A percentile compares a stretch with the other conserved stretches of the same genome.
Evolutionary conservation across 1,140 invertebrate genomes (phyloP).

Genomic region (Lasioglossum albipes): DNA sequence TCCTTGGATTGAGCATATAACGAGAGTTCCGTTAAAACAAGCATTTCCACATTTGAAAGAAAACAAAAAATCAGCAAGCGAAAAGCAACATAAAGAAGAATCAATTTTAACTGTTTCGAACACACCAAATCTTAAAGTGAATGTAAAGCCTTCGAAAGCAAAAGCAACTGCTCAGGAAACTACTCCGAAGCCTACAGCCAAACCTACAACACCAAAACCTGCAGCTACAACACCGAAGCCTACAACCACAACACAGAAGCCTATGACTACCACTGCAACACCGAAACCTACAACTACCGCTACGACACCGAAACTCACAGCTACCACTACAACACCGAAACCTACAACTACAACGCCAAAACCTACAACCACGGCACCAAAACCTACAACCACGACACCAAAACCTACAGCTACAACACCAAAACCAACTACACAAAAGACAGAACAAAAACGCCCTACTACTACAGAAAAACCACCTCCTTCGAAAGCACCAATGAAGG

Average conservation of each 20-base stretch:
- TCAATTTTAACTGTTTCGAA: constrained; percentile 6
- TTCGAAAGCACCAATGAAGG: constrained; percentile 11
- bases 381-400: constrained; percentile 22
- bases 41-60: constrained; percentile 75
- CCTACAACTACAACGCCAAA: constrained; percentile 24
- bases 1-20: constrained; percentile 85
- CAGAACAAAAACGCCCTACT: constrained; percentile 11
- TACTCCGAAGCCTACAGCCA: constrained; percentile 39
- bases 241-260: constrained; percentile 37
- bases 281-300: constrained; percentile 36
- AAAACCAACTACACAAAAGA: constrained; percentile 25
- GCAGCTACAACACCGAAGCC: constrained; percentile 37
- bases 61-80: constrained; percentile 11
- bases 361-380: constrained; percentile 23
- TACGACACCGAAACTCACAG: not conserved
- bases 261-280: not conserved
- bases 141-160: constrained; percentile 49
- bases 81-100: constrained; percentile 16
- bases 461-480: constrained; percentile 28
- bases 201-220: constrained; percentile 48
- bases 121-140: constrained; percentile 42
- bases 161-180: constrained; percentile 47
- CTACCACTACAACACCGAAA: constrained; percentile 46
- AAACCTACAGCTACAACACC: constrained; percentile 27
- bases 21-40: constrained; percentile 81